phyloP scores from a whole-genome alignment of 2,113 vertebrate genomes.

The Nothoprocta pentlandii region DNA sequence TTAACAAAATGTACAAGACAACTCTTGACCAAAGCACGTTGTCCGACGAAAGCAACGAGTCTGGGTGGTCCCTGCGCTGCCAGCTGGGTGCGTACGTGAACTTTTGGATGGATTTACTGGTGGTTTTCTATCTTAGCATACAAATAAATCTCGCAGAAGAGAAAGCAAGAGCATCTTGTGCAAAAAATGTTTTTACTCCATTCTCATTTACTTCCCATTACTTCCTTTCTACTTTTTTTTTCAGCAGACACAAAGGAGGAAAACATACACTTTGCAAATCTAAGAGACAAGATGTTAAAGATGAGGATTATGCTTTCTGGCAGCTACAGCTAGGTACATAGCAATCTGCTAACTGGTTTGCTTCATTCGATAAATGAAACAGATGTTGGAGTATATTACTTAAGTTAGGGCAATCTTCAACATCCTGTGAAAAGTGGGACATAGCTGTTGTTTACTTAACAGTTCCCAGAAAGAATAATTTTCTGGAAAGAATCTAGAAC shows the following conservation, averaged over 20 bases:
- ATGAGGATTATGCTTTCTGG: neutral
- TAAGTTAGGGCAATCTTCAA: neutral
- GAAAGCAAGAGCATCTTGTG: neutral
- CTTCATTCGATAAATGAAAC: neutral
- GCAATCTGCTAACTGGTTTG: neutral
- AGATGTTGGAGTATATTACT: neutral
- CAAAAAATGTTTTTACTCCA: neutral
- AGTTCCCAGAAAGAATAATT: neutral
- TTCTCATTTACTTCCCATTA: neutral
- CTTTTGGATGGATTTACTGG: slow-evolving; percentile 11
- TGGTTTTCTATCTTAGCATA: neutral
- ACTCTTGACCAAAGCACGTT: neutral
- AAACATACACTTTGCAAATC: neutral
- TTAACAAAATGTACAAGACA: neutral
- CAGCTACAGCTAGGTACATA: neutral
- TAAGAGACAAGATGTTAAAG: neutral
- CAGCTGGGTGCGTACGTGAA: slow-evolving; percentile 9
- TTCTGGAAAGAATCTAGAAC: neutral
- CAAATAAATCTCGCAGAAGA: slow-evolving; percentile 9
- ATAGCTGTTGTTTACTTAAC: neutral
- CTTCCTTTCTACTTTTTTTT: neutral
- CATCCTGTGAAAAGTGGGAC: neutral
- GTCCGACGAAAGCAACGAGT: slow-evolving; percentile 15
- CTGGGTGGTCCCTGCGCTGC: slow-evolving; percentile 54
- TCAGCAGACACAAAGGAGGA: neutral